Evolutionary conservation across 2,797 vertebrate species (phyloP), one percentile per base, ranked within the genome.

Genomic region (Denticeps clupeoides): DNA sequence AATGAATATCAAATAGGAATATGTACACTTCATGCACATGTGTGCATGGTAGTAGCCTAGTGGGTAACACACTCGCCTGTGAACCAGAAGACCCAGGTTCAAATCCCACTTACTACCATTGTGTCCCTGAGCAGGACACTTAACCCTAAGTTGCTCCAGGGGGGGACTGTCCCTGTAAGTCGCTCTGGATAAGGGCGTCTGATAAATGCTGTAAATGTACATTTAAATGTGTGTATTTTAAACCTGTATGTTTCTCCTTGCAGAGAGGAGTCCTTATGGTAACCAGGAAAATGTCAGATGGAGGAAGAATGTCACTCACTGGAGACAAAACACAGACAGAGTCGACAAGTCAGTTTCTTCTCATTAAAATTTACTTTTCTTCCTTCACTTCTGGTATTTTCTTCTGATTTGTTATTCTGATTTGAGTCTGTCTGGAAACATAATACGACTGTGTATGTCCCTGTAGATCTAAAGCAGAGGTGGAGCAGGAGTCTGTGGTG

Each of bases 281-380:
- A 83, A 73, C 67, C 90, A 92, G 65, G 91, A 94, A 62, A 94
- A 91, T 0, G 89, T 94, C 1, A 77, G 91, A 47, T 94, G 91
- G 91, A 85, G 88, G 67, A 94, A 94, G 70, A 93, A 89, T 7
- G 60, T 89, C 58, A 87, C 86, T 2, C 90, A 92, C 71, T 94
- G 91, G 91, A 88, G 71, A 53, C 88, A 87, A 56, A 87, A 87
- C 13, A 56, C 88, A 2, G 91, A 94, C 64, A 74, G 87, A 58
- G 82, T 89, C 1, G 90, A 94, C 72, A 94, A 91, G 91, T 94
- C 72, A 26, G 87, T 70, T 26, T 55, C 49, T 2, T 24, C 21
- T 41, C 27, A 23, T 12, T 12, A 11, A 9, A 21, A 24, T 40
- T 5, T 23, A 23, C 38, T 31, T 42, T 40, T 18, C 21, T 23